phyloP scores from a whole-genome alignment of 2,888 invertebrate genomes.

The Idaea dimidiata region DNA sequence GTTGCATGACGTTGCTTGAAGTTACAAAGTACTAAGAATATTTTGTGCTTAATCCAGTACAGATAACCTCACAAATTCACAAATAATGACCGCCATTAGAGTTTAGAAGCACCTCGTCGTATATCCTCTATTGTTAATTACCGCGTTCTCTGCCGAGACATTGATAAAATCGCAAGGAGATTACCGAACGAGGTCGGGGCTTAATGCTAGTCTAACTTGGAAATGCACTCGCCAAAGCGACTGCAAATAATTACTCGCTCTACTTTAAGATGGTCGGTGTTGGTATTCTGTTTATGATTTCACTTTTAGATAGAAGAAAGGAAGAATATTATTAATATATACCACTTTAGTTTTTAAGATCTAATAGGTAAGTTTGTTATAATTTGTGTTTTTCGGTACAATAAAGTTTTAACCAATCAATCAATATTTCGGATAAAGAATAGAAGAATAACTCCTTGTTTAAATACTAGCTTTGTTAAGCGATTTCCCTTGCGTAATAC shows the following conservation, averaged over 20 bases:
- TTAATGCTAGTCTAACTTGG: neutral
- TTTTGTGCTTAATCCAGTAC: neutral
- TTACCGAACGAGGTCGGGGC: slow-evolving; percentile 7
- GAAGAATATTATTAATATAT: too few species aligned
- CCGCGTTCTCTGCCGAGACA: slow-evolving; percentile 13
- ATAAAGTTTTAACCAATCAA: too few species aligned
- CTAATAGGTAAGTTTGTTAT: too few species aligned
- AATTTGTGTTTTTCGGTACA: too few species aligned
- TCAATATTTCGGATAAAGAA: too few species aligned
- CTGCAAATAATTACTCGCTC: neutral
- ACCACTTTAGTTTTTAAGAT: too few species aligned
- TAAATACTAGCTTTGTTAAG: too few species aligned
- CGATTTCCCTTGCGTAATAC: too few species aligned
- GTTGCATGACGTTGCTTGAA: too few species aligned
- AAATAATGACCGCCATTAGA: neutral
- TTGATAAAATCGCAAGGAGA: slow-evolving; percentile 19
- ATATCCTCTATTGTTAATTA: slow-evolving; percentile 14
- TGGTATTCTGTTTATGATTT: neutral
- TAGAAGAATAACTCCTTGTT: too few species aligned
- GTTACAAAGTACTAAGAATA: too few species aligned
- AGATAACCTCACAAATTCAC: neutral
- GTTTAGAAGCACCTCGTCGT: neutral
- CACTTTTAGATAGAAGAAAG: too few species aligned
- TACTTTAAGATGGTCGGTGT: neutral
- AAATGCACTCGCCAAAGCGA: neutral